These are phyloP conservation scores for Campylomormyrus numenius DNA, from an alignment of 2,113 vertebrate genomes.

Conservation along the genomic window DNA sequence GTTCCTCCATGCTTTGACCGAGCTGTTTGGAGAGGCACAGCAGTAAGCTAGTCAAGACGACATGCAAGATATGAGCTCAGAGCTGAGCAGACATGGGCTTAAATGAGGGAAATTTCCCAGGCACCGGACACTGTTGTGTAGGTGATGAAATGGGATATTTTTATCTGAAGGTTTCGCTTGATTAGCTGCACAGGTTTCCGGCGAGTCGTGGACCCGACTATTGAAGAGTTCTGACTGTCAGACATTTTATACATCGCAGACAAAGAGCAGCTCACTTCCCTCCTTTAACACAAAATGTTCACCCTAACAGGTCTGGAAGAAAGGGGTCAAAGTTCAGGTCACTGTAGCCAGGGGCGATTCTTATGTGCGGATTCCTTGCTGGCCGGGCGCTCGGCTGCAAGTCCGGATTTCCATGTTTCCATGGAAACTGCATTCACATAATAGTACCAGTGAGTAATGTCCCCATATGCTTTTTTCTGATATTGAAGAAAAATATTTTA, in stretches of 20 bases:
- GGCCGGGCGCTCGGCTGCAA: slow-evolving; percentile 23
- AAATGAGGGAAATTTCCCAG: slow-evolving; percentile 9
- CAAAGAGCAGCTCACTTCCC: background rate
- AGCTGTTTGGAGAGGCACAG: background rate
- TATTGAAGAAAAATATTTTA: slow-evolving; percentile 42
- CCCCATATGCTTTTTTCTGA: slow-evolving; percentile 43
- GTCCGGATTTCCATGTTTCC: slow-evolving; percentile 35
- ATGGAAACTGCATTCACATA: slow-evolving; percentile 46
- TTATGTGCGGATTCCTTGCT: slow-evolving; percentile 29
- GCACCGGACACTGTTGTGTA: background rate
- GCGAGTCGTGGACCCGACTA: background rate
- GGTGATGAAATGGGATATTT: background rate
- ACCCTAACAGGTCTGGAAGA: slow-evolving; percentile 26
- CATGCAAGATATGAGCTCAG: background rate
- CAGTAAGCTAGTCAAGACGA: background rate
- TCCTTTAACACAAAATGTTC: background rate
- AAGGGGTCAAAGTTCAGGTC: slow-evolving; percentile 41
- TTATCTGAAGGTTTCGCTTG: slow-evolving; percentile 17
- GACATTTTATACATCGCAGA: background rate
- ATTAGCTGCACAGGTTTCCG: slow-evolving; percentile 6
- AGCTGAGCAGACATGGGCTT: background rate
- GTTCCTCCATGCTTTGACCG: background rate
- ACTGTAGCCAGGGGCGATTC: slow-evolving; percentile 26
- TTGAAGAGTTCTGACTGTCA: background rate
- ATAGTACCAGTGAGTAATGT: slow-evolving; percentile 43